phyloP scores from a whole-genome alignment of 2,797 vertebrate species.

The Remorina albescens region DNA sequence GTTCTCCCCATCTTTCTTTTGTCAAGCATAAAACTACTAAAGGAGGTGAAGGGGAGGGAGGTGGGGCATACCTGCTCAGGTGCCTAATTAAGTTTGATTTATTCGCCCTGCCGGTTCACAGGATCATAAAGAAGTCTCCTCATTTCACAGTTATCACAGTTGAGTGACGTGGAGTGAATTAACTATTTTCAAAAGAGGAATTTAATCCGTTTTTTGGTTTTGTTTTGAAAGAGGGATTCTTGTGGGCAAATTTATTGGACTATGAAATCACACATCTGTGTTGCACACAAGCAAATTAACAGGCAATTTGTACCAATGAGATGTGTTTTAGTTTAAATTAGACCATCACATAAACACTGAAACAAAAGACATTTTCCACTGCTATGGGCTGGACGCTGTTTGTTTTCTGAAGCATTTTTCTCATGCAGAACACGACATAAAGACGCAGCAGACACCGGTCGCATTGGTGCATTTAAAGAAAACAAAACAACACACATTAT shows the following conservation, averaged over 20 bases:
- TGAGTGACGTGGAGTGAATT: background rate
- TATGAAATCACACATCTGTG: constrained; percentile 57
- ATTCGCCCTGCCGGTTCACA: background rate
- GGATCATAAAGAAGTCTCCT: constrained; percentile 7
- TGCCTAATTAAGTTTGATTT: constrained; percentile 45
- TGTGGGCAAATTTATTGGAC: constrained; percentile 47
- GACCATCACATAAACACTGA: constrained; percentile 62
- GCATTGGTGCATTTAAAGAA: background rate
- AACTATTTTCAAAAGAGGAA: background rate
- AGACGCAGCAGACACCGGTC: constrained; percentile 3
- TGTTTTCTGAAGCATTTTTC: constrained; percentile 66
- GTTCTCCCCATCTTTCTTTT: constrained; percentile 48
- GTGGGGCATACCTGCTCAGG: constrained; percentile 53
- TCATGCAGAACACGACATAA: constrained; percentile 42
- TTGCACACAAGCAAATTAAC: constrained; percentile 58
- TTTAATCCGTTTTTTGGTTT: background rate
- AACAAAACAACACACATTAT: background rate
- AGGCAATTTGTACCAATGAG: constrained; percentile 62
- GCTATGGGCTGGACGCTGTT: constrained; percentile 30
- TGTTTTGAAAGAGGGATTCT: constrained; percentile 13
- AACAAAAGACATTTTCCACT: constrained; percentile 51
- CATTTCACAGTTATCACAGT: background rate
- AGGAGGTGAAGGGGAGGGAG: no score
- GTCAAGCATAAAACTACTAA: constrained; percentile 27
- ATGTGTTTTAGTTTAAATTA: constrained; percentile 69